Evolutionary conservation across 2,797 vertebrate species (phyloP), one percentile per base, ranked within the genome.

Genomic region (Enteromius treurensis): DNA sequence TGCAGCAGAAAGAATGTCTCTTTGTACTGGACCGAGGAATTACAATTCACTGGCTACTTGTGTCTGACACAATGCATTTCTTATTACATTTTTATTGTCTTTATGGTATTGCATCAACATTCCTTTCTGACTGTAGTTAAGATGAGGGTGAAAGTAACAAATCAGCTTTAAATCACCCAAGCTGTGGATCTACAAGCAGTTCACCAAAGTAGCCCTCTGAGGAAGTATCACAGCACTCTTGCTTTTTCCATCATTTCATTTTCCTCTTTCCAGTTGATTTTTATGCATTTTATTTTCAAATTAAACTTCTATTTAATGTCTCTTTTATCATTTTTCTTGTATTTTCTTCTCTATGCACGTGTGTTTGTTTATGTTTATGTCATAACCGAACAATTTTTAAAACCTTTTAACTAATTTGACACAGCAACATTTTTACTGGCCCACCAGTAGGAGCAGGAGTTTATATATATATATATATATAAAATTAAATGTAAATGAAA

Each of bases 1-100:
- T 51, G 26, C 17, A 51, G 37, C 15, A 77, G 40, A 23, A 77
- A 45, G 55, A 58, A 77, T 11, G n/a, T 23, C 64, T 77, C 76
- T 60, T 60, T 17, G 4, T 77, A 62, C 23, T 62, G 9, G 14
- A 40, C 51, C 17, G 4, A 53, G 11, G 34, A 77, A 23, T 60
- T 13, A 17, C 21, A 23, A 34, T 26, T 60, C 21, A 60, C 51
- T 60, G 32, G 14, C 74, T 76, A 37, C 74, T 60, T 60, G 34
- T 40, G 74, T 58, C 37, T 37, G 3, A 42, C 26, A 73, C 26
- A 73, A 51, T 10, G 11, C 26, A 53, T 74, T 51, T 58, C 21
- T 58, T 76, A 37, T 55, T 40, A 58, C 6, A 53, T 75, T 23
- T 75, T 3, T 21, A 37, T 34, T 53, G 49, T 58, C 11, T 75